phyloP scores from a whole-genome alignment of 2,113 vertebrate species.

The Cairina moschata region DNA sequence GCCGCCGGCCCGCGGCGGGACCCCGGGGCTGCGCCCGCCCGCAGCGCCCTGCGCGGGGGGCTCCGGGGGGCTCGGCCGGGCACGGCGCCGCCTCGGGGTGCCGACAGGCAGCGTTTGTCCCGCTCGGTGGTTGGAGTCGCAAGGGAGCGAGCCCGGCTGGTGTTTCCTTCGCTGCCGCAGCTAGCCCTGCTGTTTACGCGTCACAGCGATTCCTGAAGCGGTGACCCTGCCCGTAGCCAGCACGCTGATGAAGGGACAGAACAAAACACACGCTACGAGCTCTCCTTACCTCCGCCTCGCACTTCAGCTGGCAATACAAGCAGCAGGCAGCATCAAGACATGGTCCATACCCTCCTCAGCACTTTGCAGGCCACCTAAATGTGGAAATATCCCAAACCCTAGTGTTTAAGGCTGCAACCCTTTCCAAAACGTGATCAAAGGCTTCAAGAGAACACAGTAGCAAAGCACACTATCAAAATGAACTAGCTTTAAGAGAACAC shows the following conservation, averaged over 20 bases:
- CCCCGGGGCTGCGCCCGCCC: no score
- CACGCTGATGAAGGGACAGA: rapidly evolving
- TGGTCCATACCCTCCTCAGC: neutral
- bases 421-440: neutral
- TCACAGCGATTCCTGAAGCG: neutral
- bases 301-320: rapidly evolving
- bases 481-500: neutral
- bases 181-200: no score
- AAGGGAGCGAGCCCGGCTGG: neutral
- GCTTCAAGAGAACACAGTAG: no score
- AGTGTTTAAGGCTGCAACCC: neutral
- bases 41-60: no score
- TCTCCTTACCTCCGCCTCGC: neutral
- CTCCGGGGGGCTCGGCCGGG: no score
- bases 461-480: no score
- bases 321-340: neutral
- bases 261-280: rapidly evolving
- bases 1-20: no score
- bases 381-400: neutral
- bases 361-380: neutral
- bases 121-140: no score
- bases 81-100: no score
- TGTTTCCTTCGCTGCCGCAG: no score
- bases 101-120: no score
- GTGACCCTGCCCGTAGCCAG: rapidly evolving